Evolutionary conservation across 2,113 vertebrate species (phyloP).

Genomic region (Axis porcinus): DNA sequence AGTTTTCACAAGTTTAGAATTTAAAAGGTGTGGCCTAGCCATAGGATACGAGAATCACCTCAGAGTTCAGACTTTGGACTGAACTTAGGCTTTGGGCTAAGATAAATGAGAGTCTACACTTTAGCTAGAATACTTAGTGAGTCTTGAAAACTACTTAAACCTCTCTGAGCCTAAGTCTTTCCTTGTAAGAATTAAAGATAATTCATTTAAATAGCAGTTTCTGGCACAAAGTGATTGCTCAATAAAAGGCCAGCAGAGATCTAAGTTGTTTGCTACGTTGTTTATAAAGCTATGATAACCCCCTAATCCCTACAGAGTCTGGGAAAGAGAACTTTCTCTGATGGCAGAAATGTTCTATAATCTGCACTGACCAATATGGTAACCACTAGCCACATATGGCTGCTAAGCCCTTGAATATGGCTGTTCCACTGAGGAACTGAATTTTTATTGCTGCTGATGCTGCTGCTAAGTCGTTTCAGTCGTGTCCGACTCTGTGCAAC

Average conservation of each 20-base stretch:
- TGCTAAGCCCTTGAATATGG: not conserved
- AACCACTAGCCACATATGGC: not conserved
- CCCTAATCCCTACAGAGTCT: not conserved
- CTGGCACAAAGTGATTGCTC: not conserved
- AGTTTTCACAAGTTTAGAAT: not conserved
- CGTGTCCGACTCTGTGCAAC: no score
- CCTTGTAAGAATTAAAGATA: not conserved
- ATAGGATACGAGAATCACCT: not conserved
- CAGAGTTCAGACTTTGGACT: not conserved
- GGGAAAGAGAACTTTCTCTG: not conserved
- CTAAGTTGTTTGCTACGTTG: not conserved
- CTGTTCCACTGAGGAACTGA: not conserved
- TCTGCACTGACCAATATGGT: not conserved
- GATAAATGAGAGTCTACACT: not conserved
- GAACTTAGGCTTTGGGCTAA: not conserved
- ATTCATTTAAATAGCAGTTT: not conserved
- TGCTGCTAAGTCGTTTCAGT: no score
- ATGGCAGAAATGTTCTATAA: not conserved
- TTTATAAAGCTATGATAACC: not conserved
- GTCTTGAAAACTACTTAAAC: not conserved
- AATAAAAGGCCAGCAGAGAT: not conserved
- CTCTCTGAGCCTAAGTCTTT: not conserved
- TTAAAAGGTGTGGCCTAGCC: not conserved
- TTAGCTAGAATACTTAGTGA: not conserved
- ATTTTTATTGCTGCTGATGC: not conserved